These are phyloP conservation scores for Pachyramphus minor DNA, from an alignment of 2,113 vertebrate genomes.

Conservation along the genomic window DNA sequence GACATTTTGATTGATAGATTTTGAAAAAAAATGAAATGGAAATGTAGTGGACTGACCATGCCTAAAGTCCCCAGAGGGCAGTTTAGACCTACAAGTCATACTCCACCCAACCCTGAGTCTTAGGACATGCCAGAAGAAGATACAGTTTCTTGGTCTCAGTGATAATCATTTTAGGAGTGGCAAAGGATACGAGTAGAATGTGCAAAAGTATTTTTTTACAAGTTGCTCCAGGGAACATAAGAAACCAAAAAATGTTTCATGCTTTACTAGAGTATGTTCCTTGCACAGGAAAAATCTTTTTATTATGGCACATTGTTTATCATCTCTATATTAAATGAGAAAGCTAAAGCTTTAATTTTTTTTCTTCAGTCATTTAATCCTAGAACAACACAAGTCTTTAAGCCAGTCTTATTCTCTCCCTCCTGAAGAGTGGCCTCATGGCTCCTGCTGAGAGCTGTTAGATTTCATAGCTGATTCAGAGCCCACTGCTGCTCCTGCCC, in stretches of 20 bases:
- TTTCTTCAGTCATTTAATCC: neutral
- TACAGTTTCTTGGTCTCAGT: neutral
- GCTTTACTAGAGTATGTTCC: neutral
- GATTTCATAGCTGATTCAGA: neutral
- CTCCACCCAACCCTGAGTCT: neutral
- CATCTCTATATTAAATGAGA: neutral
- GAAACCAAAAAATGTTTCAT: neutral
- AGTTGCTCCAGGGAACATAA: neutral
- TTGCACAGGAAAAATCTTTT: neutral
- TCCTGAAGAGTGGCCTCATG: neutral
- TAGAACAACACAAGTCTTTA: neutral
- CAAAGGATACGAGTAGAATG: neutral
- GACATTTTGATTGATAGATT: neutral
- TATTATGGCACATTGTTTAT: neutral
- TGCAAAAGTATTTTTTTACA: neutral
- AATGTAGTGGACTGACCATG: neutral
- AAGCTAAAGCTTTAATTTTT: neutral
- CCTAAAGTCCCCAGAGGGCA: neutral
- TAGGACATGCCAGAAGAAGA: neutral
- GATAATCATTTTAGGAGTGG: neutral
- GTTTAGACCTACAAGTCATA: neutral
- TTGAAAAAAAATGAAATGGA: neutral
- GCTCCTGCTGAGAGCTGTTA: neutral
- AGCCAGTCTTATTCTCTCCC: neutral
- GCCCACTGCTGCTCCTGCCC: neutral